phyloP scores from a whole-genome alignment of 2,888 invertebrate species.

The Drosophila kambysellisi region DNA sequence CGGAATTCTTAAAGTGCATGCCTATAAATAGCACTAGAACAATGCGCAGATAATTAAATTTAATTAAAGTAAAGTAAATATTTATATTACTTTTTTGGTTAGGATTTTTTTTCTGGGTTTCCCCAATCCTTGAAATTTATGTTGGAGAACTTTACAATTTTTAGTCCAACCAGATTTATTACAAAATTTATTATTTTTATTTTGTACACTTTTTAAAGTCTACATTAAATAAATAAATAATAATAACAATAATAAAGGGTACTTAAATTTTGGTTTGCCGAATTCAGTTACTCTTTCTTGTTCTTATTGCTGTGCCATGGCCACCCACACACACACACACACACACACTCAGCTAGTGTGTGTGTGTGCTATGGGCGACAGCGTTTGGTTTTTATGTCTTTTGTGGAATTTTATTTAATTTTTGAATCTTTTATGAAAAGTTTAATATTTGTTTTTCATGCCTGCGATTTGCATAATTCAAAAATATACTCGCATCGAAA shows the following conservation, averaged over 20 bases:
- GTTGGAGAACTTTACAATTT: neutral
- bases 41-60: neutral
- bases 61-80: neutral
- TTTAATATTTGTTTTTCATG: conserved; percentile 82
- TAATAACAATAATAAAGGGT: neutral
- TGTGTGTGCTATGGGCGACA: conserved; percentile 34
- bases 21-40: neutral
- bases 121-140: neutral
- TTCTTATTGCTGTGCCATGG: conserved; percentile 11
- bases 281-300: neutral
- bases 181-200: neutral
- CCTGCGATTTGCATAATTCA: conserved; percentile 81
- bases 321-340: conserved; percentile 12
- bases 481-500: conserved; percentile 45
- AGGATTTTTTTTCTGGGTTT: neutral
- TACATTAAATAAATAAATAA: neutral
- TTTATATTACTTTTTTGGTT: neutral
- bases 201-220: neutral
- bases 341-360: conserved; percentile 4
- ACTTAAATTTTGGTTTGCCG: neutral
- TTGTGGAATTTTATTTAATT: conserved; percentile 80
- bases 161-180: neutral
- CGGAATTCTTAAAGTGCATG: neutral
- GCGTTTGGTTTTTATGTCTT: conserved; percentile 81
- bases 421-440: conserved; percentile 82